Base-by-base conservation (phyloP, 2,113 vertebrate genomes). In the Formicarius rufipectus region DNA sequence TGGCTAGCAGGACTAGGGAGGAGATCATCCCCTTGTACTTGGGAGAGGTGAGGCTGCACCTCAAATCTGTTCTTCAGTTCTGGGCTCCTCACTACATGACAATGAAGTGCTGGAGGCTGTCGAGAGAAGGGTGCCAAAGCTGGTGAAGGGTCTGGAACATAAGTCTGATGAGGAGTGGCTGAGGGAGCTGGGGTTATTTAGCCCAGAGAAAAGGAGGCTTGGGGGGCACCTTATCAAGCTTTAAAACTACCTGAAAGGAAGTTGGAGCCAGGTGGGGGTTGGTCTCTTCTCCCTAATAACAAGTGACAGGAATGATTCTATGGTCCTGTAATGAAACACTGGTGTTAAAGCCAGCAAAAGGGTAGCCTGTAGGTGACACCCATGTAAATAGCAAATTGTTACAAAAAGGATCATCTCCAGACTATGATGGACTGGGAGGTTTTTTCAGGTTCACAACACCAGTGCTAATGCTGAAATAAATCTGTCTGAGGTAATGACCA, bases 241-340 rank as follows among this genome's bases (percentile, higher is more conserved):
- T 8, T 2, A 3, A 5, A 59, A 0, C 19, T 60, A 0, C 7
- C 39, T 53, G 24, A 82, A 39, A 40, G 14, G 52, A 68, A 10
- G 9, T 0, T 3, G 4, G 13, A n/a, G 30, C 10, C 53, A n/a
- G 23, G 10, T 30, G 10, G 1, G 6, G 10, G 2, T 53, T 0
- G 0, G 8, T 30, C 8, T 68, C 10, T 74, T 67, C 60, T 53
- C 33, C 45, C 33, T 45, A 5, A 5, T 66, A 39, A 45, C 20
- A 82, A 45, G 28, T 21, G 77, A 39, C 12, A 67, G 52, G 30
- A 83, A 40, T 30, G 4, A 47, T 62, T 62, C 39, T 40, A 0
- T 45, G 30, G 25, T 47, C 40, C n/a, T 42, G 0, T 47, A 55
- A 27, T 47, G 62, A 69, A 76, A 76, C 42, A 58, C 4, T 27